phyloP scores from a whole-genome alignment of 2,888 invertebrate species.

The Lasioglossum figueresi region DNA sequence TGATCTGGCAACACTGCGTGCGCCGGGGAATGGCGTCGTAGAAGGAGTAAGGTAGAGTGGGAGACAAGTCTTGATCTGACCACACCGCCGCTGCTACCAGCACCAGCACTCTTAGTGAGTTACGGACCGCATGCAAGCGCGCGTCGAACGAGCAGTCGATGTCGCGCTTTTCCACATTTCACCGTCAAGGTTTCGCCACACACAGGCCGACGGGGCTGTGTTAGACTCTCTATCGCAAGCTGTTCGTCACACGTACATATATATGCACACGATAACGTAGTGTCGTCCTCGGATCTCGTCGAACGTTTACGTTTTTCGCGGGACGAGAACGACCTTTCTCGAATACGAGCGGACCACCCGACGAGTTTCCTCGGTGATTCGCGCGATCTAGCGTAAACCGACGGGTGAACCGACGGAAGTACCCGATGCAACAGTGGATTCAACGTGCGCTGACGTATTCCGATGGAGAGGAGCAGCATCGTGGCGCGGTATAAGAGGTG shows the following conservation, averaged over 20 bases:
- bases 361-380: not conserved
- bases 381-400: not conserved
- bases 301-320: not conserved
- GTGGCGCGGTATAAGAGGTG: not conserved
- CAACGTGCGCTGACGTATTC: constrained; percentile 17
- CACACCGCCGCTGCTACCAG: constrained; percentile 61
- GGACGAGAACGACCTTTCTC: not conserved
- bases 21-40: constrained; percentile 5
- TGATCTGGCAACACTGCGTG: not conserved
- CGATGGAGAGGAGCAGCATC: constrained; percentile 16
- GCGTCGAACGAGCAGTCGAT: constrained; percentile 61
- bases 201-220: too few species aligned
- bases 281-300: not conserved
- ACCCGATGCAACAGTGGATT: not conserved
- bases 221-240: not conserved
- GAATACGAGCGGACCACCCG: not conserved
- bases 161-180: constrained; percentile 37
- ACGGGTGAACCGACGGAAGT: not conserved
- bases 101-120: constrained; percentile 77
- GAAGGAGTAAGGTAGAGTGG: not conserved
- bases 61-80: constrained; percentile 5
- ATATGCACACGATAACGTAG: not conserved
- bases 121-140: constrained; percentile 77
- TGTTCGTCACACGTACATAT: not conserved
- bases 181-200: not conserved